Percentiles rank a stretch among this genome's conserved stretches.
Evolutionary conservation across 2,113 vertebrate species (phyloP).

Genomic region (Crotophaga sulcirostris): DNA sequence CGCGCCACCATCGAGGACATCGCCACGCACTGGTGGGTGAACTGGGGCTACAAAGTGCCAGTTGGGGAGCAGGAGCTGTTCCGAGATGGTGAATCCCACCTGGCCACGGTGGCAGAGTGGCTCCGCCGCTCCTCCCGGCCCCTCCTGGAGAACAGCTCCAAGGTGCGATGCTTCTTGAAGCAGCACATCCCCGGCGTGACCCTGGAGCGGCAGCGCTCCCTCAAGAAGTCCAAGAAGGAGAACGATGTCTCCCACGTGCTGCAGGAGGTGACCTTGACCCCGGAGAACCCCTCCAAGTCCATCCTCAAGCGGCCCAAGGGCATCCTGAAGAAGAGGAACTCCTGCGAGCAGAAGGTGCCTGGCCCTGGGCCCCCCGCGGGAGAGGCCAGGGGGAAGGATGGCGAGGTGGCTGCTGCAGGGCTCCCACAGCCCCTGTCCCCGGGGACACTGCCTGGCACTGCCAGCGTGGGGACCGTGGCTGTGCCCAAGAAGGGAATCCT

Average conservation of each 20-base stretch:
- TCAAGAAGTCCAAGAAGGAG: conserved; percentile 93
- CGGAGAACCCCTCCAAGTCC: conserved; percentile 53
- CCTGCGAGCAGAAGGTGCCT: conserved; percentile 72
- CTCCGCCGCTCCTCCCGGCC: conserved; percentile 89
- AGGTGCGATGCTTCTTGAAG: conserved; percentile 89
- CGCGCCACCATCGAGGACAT: conserved; percentile 94
- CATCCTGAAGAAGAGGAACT: conserved; percentile 87
- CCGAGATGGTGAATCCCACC: conserved; percentile 58
- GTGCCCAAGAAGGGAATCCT: conserved; percentile 91
- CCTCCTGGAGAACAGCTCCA: conserved; percentile 89
- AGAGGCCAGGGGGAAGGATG: neutral
- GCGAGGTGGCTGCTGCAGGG: neutral
- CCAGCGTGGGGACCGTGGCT: rapidly evolving
- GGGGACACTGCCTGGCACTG: neutral
- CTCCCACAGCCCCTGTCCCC: neutral
- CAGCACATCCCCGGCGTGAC: conserved; percentile 69
- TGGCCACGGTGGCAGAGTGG: conserved; percentile 85
- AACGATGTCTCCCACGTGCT: conserved; percentile 84
- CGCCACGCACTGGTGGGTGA: conserved; percentile 96
- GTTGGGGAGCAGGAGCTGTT: conserved; percentile 75
- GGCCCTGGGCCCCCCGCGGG: neutral
- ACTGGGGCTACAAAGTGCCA: conserved; percentile 88
- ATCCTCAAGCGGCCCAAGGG: conserved; percentile 84
- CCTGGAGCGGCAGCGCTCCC: conserved; percentile 87
- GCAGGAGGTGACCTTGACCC: conserved; percentile 61